Evolutionary conservation across 2,888 invertebrate species (phyloP), one percentile per base, ranked within the genome.

Genomic region (Drosophila tripunctata): DNA sequence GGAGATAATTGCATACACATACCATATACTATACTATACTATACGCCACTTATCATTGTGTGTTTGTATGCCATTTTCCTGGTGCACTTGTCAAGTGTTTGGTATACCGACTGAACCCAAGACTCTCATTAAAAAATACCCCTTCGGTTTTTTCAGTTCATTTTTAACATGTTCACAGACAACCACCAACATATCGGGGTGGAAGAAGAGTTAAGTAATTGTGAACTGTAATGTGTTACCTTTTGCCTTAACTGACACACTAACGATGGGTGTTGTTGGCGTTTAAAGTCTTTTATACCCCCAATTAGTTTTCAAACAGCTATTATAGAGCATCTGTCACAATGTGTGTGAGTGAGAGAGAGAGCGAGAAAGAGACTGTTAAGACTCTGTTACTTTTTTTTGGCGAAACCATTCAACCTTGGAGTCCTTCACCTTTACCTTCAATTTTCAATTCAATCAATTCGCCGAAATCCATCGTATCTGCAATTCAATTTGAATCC

Each of bases 261-360:
- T 75, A 78, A 38, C 19, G 17, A 52, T 17, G 63, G 60, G 71
- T 63, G 71, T 44, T 60, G 51, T 55, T 63, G 52, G 50, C 45
- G 55, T 61, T 63, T 61, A 43, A 63, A 67, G 44, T 87, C 83
- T 85, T 89, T 90, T 89, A 88, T 90, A 90, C 89, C 88, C 90
- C 88, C 90, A 91, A 90, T 91, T 91, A 90, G 87, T 73, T 84
- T 64, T 75, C 79, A 88, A 88, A 85, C 77, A 86, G 35, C 31
- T 31, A 71, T 70, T 44, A 22, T 12, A 40, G 35, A 24, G 5
- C 15, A 24, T 35, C 51, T 4, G 22, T 7, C 36, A 10, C 12
- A 27, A 6, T 27, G 8, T 7, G 44, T 10, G 10, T 1, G 3
- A n/a, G 27, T 10, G 10, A 1, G 6, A 6, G 22, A 3, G 5